Percentiles rank a stretch among this genome's conserved stretches.
Evolutionary conservation across 2,797 vertebrate species (phyloP).

Genomic region (Gila robusta): DNA sequence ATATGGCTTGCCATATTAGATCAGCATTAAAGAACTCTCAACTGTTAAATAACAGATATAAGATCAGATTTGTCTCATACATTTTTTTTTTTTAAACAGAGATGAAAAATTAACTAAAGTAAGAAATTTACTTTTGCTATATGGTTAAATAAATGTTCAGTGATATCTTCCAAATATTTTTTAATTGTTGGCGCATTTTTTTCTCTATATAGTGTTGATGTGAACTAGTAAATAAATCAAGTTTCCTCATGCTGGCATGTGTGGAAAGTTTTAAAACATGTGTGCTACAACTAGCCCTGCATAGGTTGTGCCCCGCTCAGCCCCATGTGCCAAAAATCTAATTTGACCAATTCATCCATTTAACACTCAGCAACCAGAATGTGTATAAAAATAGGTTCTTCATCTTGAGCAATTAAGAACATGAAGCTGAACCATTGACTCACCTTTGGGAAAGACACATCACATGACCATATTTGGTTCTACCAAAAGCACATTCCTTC

Average conservation of each 20-base stretch:
- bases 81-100: too few relatives aligned
- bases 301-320: background rate
- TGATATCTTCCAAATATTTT: too few relatives aligned
- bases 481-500: conserved; percentile 67
- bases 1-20: too few relatives aligned
- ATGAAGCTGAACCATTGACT: conserved; percentile 11
- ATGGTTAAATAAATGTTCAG: too few relatives aligned
- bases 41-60: too few relatives aligned
- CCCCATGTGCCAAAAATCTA: background rate
- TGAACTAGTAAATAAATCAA: background rate
- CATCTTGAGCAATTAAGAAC: conserved; percentile 30
- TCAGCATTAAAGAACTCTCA: too few relatives aligned
- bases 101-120: too few relatives aligned
- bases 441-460: conserved; percentile 53
- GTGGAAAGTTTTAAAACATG: background rate
- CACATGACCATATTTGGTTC: conserved; percentile 65
- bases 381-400: conserved; percentile 15
- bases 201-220: background rate
- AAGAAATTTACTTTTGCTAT: too few relatives aligned
- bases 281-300: background rate
- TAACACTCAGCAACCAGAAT: conserved; percentile 3
- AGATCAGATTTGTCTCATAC: too few relatives aligned
- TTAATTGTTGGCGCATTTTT: too few relatives aligned
- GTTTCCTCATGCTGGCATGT: background rate
- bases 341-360: background rate